These are phyloP conservation scores for Smithornis capensis DNA, from an alignment of 2,113 vertebrate genomes.

Conservation along the genomic window DNA sequence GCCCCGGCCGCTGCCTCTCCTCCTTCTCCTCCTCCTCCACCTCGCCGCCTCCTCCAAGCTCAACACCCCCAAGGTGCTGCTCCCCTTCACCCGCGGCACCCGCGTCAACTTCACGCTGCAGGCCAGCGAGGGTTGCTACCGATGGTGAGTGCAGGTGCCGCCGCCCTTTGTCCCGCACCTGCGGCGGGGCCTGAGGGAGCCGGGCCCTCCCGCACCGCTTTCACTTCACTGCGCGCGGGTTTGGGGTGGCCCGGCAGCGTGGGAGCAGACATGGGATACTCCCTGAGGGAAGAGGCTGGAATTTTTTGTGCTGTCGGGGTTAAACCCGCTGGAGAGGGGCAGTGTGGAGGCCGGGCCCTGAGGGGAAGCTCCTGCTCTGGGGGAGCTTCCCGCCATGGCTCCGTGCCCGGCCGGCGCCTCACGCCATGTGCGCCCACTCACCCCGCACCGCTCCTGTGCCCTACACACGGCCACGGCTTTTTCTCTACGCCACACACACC, in stretches of 20 bases:
- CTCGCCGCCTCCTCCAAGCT: conserved; percentile 76
- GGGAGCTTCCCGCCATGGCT: neutral
- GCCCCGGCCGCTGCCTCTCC: neutral
- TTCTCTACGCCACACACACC: neutral
- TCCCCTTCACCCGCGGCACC: conserved; percentile 86
- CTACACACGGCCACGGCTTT: too few species aligned
- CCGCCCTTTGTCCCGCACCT: conserved; percentile 20
- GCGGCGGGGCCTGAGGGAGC: neutral
- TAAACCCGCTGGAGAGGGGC: neutral
- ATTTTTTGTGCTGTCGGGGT: neutral
- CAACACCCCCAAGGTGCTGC: conserved; percentile 90
- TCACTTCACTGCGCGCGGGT: neutral
- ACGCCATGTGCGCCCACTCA: accelerated
- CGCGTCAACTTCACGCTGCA: conserved; percentile 91
- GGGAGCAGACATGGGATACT: neutral
- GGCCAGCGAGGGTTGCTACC: conserved; percentile 92
- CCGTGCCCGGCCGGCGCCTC: neutral
- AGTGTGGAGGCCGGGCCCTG: neutral
- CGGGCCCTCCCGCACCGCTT: neutral
- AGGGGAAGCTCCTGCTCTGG: neutral
- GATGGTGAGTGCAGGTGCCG: conserved; percentile 83
- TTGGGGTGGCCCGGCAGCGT: neutral
- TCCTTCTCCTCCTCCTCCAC: neutral
- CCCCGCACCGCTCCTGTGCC: too few species aligned
- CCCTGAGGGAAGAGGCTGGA: neutral